These are phyloP conservation scores for Hirtodrosophila alboralis DNA, from an alignment of 2,888 invertebrate species.

Conservation along the genomic window DNA sequence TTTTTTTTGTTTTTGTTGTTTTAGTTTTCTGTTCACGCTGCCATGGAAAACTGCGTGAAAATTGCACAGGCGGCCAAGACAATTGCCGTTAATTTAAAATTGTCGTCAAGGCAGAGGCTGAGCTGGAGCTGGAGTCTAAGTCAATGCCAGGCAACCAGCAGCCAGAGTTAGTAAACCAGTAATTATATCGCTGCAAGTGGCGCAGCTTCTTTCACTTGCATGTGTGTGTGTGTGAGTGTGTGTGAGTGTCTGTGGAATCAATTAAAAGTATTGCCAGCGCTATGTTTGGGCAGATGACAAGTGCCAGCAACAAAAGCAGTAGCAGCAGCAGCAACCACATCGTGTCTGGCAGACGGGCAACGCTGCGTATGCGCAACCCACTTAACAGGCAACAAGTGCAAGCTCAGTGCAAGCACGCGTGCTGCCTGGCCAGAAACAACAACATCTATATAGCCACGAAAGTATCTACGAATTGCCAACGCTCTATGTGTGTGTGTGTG, in stretches of 20 bases:
- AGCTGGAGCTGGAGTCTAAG: not conserved
- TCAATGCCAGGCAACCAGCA: slow-evolving; percentile 26
- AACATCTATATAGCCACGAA: slow-evolving; percentile 38
- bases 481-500: slow-evolving; percentile 8
- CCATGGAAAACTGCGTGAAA: slow-evolving; percentile 74
- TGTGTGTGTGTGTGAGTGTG: slow-evolving; percentile 28
- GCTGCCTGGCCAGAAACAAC: slow-evolving; percentile 32
- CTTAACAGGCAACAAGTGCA: slow-evolving; percentile 48
- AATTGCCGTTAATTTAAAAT: slow-evolving; percentile 79
- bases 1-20: slow-evolving; percentile 33
- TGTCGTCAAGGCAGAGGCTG: slow-evolving; percentile 66
- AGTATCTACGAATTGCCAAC: slow-evolving; percentile 48
- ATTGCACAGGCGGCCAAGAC: slow-evolving; percentile 72
- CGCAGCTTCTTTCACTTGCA: slow-evolving; percentile 71
- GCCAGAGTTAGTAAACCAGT: slow-evolving; percentile 59
- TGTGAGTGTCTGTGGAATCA: slow-evolving; percentile 67
- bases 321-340: slow-evolving; percentile 13
- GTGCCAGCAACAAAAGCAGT: slow-evolving; percentile 46
- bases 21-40: slow-evolving; percentile 59
- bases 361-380: slow-evolving; percentile 64
- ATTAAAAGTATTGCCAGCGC: slow-evolving; percentile 76
- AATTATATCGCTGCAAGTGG: slow-evolving; percentile 71
- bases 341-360: slow-evolving; percentile 14
- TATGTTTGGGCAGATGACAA: slow-evolving; percentile 79
- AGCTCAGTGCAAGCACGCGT: slow-evolving; percentile 61